These are phyloP conservation scores for Drosophila asahinai DNA, from an alignment of 1,140 invertebrate species.

Conservation along the genomic window DNA sequence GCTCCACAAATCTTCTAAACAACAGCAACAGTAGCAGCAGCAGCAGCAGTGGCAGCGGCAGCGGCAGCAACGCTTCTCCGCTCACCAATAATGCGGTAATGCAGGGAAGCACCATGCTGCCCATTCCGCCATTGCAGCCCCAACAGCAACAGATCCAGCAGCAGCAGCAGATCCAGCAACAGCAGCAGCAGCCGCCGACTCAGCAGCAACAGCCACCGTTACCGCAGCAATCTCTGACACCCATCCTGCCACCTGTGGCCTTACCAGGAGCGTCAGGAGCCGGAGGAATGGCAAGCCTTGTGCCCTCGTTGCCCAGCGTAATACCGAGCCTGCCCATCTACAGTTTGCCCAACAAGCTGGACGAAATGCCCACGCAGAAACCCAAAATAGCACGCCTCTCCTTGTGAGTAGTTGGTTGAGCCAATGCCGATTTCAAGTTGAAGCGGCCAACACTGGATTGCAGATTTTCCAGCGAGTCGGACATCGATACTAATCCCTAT, in stretches of 20 bases:
- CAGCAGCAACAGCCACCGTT: conserved; percentile 4
- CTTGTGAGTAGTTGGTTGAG: conserved; percentile 85
- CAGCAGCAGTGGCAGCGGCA: conserved; percentile 27
- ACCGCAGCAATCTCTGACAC: conserved; percentile 7
- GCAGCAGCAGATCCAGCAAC: conserved; percentile 28
- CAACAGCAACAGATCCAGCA: conserved; percentile 39
- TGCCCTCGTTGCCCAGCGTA: conserved; percentile 58
- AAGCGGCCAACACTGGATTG: conserved; percentile 66
- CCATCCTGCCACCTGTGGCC: conserved; percentile 24
- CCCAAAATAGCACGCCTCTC: conserved; percentile 84
- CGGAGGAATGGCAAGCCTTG: conserved; percentile 33
- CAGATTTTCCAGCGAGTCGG: background rate
- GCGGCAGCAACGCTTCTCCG: conserved; percentile 19
- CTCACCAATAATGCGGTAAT: conserved; percentile 19
- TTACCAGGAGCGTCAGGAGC: conserved; percentile 9
- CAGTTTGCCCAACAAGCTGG: conserved; percentile 55
- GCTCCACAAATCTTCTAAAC: conserved; percentile 60
- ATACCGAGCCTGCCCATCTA: conserved; percentile 43
- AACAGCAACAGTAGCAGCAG: conserved; percentile 40
- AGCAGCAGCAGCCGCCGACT: background rate
- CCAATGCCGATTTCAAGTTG: conserved; percentile 71
- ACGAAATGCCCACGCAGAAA: conserved; percentile 77
- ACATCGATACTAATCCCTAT: conserved; percentile 31
- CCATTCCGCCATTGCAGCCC: conserved; percentile 51
- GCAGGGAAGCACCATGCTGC: conserved; percentile 35